Base-by-base conservation (phyloP, 2,888 invertebrate genomes). In the Drosophila silvestris region DNA sequence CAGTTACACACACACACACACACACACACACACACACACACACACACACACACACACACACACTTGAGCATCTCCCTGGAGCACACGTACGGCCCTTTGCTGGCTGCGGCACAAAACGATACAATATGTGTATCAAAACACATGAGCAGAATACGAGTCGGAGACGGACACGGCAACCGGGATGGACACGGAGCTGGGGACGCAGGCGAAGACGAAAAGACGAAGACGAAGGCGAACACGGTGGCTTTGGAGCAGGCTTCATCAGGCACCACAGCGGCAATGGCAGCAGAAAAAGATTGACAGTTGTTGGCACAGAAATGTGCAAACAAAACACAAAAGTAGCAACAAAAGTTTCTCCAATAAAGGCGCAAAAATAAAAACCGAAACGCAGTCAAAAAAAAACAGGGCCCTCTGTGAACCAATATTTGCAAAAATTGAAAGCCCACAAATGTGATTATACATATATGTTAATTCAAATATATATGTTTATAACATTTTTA, bases 91-190 rank as follows among this genome's bases (percentile, higher is more conserved):
- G 30, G 35, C 60, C 62, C 53, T 71, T 57, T 56, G 58, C 67
- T 77, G 68, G 63, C 69, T 71, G 73, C 70, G 82, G 69, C 85
- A 81, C 88, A 87, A 85, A 83, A 83, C 88, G 85, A 83, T 85
- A 87, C 85, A 85, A 85, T 85, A 87, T 85, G 85, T 85, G 85
- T 85, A 87, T 87, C 88, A 85, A 87, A 85, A 87, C 83, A 85
- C 85, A 87, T 77, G 79, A 83, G 83, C 74, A 64, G 78, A 78
- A 79, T 79, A 54, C 71, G 64, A 79, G 59, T 61, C 70, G 37
- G 62, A 52, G 59, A 53, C 59, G 66, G 62, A 71, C 53, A 60
- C 35, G 65, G 58, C 54, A 47, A 56, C 60, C 33, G 41, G 57
- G 26, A 35, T 50, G 60, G 60, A 39, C 32, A 51, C n/a, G 54